Conservation (phyloP, 2,797 vertebrate species). For the Periparus ater region DNA sequence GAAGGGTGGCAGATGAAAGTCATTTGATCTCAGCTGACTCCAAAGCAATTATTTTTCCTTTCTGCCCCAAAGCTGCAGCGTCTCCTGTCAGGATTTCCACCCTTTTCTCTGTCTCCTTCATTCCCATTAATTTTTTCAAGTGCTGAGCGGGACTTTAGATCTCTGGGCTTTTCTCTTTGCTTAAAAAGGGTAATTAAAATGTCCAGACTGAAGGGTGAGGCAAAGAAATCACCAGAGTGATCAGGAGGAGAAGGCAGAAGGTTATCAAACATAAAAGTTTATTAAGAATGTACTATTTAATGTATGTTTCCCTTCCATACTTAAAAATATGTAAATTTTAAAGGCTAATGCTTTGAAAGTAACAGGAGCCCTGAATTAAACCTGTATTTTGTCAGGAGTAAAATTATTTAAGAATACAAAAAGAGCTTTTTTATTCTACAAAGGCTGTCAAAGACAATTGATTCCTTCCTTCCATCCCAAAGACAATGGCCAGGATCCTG, state of each 20-base stretch:
- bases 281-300: background rate
- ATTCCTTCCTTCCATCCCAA: background rate
- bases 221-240: slow-evolving; percentile 40
- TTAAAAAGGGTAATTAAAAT: slow-evolving; percentile 65
- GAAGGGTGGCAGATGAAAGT: background rate
- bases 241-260: slow-evolving; percentile 8
- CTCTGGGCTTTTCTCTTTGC: background rate
- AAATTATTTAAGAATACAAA: background rate
- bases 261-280: background rate
- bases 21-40: background rate
- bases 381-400: background rate
- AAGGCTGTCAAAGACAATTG: background rate
- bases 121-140: slow-evolving; percentile 24
- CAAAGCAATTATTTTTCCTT: background rate
- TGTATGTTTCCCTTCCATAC: background rate
- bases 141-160: slow-evolving; percentile 55
- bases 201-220: slow-evolving; percentile 42
- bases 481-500: background rate
- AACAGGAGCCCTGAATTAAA: background rate
- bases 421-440: background rate
- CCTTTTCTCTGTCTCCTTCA: background rate
- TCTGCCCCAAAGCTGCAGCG: background rate
- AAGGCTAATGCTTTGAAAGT: background rate
- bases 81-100: background rate
- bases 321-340: background rate